Evolutionary conservation across 2,797 vertebrate species (phyloP).

Genomic region (Molossus alvarezi): DNA sequence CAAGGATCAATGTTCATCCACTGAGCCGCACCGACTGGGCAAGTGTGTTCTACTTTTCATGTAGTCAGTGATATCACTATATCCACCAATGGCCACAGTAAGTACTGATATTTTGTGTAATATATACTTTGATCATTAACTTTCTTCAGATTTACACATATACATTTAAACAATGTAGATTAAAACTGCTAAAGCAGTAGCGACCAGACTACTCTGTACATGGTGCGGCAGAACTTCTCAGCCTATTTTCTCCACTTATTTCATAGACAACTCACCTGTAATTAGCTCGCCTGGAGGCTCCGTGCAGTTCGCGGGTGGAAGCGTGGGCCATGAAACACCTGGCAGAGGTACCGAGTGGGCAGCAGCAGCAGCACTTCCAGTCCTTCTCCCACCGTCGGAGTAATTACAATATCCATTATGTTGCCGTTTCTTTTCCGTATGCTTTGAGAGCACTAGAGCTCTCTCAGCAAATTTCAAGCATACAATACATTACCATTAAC

Average conservation of each 20-base stretch:
- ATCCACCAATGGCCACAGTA: background rate
- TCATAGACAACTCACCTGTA: background rate
- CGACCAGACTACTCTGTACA: background rate
- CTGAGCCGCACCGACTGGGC: too few species aligned
- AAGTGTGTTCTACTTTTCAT: background rate
- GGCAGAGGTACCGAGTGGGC: background rate
- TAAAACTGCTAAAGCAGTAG: background rate
- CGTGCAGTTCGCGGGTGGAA: background rate
- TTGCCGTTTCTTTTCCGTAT: background rate
- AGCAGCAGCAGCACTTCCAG: background rate
- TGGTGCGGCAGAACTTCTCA: background rate
- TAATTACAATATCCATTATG: background rate
- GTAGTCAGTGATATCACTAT: background rate
- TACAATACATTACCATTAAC: background rate
- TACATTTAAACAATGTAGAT: background rate
- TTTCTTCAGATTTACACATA: background rate
- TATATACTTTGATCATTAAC: background rate
- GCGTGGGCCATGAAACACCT: too few species aligned
- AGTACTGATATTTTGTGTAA: background rate
- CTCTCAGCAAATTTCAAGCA: background rate
- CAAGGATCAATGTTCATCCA: too few species aligned
- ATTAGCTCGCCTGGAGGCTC: background rate
- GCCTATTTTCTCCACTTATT: background rate
- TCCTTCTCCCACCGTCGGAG: background rate
- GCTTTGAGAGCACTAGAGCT: background rate